phyloP scores from a whole-genome alignment of 2,113 vertebrate species.

The Myrmecobius fasciatus region DNA sequence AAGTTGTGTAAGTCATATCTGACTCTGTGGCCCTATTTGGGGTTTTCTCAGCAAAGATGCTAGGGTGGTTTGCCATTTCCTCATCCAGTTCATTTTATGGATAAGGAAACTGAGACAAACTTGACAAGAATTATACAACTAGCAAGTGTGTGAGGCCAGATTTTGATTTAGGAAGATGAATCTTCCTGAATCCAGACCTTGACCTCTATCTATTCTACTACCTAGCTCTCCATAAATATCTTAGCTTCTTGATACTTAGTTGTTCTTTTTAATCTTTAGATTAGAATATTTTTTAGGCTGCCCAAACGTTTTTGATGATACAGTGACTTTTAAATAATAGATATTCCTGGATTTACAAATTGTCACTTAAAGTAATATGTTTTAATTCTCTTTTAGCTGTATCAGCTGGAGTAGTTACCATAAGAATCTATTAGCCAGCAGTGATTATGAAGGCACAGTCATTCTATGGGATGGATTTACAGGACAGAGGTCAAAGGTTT shows the following conservation, averaged over 20 bases:
- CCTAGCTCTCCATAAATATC: not conserved
- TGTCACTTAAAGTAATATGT: slow-evolving; percentile 28
- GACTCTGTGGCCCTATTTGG: too few relatives aligned
- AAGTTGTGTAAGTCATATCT: too few relatives aligned
- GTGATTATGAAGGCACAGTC: slow-evolving; percentile 98
- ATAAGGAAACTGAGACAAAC: too few relatives aligned
- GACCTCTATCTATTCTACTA: not conserved
- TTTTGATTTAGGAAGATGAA: not conserved
- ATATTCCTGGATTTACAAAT: not conserved
- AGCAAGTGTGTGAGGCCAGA: not conserved
- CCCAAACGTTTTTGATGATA: not conserved
- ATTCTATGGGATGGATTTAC: slow-evolving; percentile 99
- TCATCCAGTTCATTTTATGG: too few relatives aligned
- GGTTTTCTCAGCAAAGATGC: too few relatives aligned
- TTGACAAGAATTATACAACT: not conserved
- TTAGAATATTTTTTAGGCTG: not conserved
- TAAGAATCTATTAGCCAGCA: slow-evolving; percentile 98
- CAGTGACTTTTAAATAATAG: not conserved
- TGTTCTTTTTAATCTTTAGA: not conserved
- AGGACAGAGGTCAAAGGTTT: slow-evolving; percentile 97
- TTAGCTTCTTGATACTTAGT: not conserved
- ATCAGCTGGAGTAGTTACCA: slow-evolving; percentile 99
- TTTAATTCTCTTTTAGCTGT: slow-evolving; percentile 89
- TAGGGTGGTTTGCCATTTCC: too few relatives aligned
- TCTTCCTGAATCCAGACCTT: not conserved